Evolutionary conservation across 2,888 invertebrate genomes (phyloP).

Genomic region (Schizaphis graminum): DNA sequence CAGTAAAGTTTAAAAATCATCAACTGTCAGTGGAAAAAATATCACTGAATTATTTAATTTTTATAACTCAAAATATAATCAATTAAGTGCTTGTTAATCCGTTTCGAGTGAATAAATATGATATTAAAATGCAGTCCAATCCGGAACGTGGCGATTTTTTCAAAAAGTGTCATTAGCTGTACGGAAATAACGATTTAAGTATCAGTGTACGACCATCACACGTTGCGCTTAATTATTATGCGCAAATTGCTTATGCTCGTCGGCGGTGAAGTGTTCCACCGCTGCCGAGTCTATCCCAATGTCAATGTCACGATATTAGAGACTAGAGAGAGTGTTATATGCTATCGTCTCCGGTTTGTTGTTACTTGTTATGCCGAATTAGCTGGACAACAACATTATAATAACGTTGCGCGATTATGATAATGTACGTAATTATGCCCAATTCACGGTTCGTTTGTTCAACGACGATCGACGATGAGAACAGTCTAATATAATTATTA

Average conservation of each 20-base stretch:
- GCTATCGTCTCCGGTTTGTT: not conserved
- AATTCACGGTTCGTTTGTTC: not conserved
- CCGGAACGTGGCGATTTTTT: not conserved
- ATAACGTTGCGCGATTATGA: not conserved
- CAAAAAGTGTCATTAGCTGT: not conserved
- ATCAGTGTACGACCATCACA: not conserved
- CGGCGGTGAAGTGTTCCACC: not conserved
- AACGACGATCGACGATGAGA: not conserved
- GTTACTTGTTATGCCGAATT: conserved; percentile 35
- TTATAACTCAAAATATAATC: not conserved
- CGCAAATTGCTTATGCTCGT: not conserved
- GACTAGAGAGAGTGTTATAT: not conserved
- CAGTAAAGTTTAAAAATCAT: not conserved
- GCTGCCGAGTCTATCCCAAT: not conserved
- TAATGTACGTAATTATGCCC: not conserved
- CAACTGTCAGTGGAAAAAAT: not conserved
- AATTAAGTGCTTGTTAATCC: not conserved
- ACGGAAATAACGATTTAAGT: not conserved
- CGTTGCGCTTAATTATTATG: conserved; percentile 6
- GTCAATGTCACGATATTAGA: conserved; percentile 1
- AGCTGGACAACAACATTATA: not conserved
- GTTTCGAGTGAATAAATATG: not conserved
- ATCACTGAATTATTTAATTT: not conserved
- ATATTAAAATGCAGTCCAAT: not conserved
- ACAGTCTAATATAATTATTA: not conserved